Conservation (phyloP, 1,140 invertebrate genomes). For the Daktulosphaira vitifoliae region DNA sequence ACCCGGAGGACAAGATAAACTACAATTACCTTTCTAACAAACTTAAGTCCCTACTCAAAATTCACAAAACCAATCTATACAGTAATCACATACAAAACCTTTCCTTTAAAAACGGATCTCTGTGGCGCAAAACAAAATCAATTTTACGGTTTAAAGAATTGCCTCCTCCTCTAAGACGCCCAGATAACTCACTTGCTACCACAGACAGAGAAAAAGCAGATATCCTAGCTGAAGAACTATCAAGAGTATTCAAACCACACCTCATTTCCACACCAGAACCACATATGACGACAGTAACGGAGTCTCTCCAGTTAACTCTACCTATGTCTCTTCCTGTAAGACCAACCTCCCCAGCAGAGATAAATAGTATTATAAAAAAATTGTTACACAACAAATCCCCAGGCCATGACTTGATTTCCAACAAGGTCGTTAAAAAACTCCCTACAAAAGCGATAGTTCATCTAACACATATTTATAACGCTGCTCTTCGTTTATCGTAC, state of each 20-base stretch:
- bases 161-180: not conserved
- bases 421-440: conserved; percentile 41
- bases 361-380: too few species aligned
- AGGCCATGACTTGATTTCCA: conserved; percentile 39
- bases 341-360: too few species aligned
- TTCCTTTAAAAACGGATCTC: conserved; percentile 2
- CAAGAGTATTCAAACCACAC: not conserved
- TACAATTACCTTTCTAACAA: too few species aligned
- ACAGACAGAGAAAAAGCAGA: not conserved
- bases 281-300: not conserved
- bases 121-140: not conserved
- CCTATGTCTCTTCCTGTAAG: too few species aligned
- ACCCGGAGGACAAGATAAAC: too few species aligned
- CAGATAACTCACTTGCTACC: not conserved
- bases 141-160: not conserved
- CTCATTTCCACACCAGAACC: not conserved
- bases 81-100: not conserved
- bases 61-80: not conserved
- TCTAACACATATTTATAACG: conserved; percentile 35
- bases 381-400: too few species aligned
- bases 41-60: too few species aligned
- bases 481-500: not conserved
- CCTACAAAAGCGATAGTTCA: conserved; percentile 39
- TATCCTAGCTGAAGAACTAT: conserved; percentile 3
- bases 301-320: too few species aligned